Evolutionary conservation across 2,888 invertebrate species (phyloP).

Genomic region (Cyaniris semiargus): DNA sequence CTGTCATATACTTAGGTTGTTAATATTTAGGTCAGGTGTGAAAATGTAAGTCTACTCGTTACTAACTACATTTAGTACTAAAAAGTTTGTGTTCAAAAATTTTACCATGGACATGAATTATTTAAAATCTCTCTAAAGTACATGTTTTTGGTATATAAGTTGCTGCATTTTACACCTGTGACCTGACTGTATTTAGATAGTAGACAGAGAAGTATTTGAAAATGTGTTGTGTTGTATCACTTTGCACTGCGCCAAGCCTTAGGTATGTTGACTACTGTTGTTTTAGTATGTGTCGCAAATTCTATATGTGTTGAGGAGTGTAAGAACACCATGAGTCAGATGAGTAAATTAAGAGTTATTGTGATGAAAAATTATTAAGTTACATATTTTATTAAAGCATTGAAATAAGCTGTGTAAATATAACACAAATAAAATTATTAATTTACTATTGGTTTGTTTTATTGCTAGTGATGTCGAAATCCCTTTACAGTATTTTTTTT

Average conservation of each 20-base stretch:
- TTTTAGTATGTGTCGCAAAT: constrained; percentile 56
- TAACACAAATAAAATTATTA: constrained; percentile 77
- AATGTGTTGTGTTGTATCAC: constrained; percentile 16
- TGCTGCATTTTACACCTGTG: background rate
- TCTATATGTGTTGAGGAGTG: constrained; percentile 56
- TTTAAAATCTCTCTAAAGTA: background rate
- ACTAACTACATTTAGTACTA: background rate
- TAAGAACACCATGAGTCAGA: constrained; percentile 38
- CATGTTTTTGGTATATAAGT: background rate
- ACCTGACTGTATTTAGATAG: background rate
- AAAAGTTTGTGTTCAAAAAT: background rate
- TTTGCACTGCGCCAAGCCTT: constrained; percentile 56
- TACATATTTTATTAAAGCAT: constrained; percentile 75
- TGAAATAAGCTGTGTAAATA: constrained; percentile 75
- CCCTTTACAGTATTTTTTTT: background rate
- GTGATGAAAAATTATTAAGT: constrained; percentile 76
- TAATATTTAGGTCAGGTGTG: background rate
- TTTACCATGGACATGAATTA: background rate
- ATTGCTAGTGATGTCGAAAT: constrained; percentile 35
- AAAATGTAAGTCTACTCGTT: background rate
- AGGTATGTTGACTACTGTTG: constrained; percentile 66
- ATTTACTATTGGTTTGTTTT: constrained; percentile 66
- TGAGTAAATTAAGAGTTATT: constrained; percentile 58
- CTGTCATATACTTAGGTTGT: constrained; percentile 14
- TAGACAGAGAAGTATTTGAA: constrained; percentile 4